A percentile compares a stretch with the other conserved stretches of the same genome.
Evolutionary conservation across 2,888 invertebrate genomes (phyloP).

Genomic region (Macrophya alboannulata): DNA sequence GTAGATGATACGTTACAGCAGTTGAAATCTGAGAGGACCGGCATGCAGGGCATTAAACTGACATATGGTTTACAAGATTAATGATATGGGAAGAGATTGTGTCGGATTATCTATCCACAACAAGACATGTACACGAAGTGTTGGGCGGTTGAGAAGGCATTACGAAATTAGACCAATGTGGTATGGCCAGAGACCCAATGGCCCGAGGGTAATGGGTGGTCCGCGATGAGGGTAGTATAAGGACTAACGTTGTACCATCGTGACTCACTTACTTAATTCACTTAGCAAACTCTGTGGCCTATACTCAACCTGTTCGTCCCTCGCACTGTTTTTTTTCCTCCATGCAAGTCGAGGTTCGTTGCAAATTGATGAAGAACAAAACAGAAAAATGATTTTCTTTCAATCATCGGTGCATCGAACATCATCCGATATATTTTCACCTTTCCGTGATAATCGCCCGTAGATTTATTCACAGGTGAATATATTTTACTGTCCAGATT

Average conservation of each 20-base stretch:
- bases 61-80: conserved; percentile 59
- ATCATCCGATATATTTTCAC: neutral
- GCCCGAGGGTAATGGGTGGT: conserved; percentile 61
- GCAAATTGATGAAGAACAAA: too few relatives aligned
- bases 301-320: conserved; percentile 53
- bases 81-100: conserved; percentile 62
- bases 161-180: conserved; percentile 67
- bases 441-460: neutral
- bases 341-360: neutral
- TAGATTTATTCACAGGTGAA: neutral
- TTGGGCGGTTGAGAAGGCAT: conserved; percentile 62
- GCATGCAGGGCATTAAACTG: neutral
- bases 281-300: conserved; percentile 63
- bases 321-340: neutral
- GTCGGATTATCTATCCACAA: conserved; percentile 57
- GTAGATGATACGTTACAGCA: conserved; percentile 45
- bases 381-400: neutral
- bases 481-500: neutral
- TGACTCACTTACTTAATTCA: conserved; percentile 68
- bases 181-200: conserved; percentile 59
- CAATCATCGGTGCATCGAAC: neutral
- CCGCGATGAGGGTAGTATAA: conserved; percentile 51
- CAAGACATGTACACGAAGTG: conserved; percentile 40
- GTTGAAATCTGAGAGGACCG: conserved; percentile 55
- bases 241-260: conserved; percentile 60